These are phyloP conservation scores for Papilio helenus DNA, from an alignment of 1,140 invertebrate species.

Conservation along the genomic window DNA sequence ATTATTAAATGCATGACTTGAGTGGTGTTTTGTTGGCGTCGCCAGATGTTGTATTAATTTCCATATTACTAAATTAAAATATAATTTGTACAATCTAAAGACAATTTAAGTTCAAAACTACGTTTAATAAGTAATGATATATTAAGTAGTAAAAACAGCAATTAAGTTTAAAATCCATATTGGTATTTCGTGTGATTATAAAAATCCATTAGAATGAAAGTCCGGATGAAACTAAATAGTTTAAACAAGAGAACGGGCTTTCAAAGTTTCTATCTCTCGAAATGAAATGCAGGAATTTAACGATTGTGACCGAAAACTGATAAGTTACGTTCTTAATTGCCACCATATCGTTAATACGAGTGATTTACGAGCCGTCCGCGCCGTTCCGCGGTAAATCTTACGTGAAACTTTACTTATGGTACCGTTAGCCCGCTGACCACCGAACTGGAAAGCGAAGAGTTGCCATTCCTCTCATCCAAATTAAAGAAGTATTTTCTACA, in stretches of 20 bases:
- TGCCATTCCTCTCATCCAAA: conserved; percentile 5
- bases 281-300: conserved; percentile 31
- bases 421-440: conserved; percentile 29
- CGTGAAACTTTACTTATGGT: conserved; percentile 34
- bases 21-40: background rate
- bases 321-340: conserved; percentile 39
- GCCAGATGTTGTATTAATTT: background rate
- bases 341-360: conserved; percentile 38
- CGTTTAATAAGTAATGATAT: too few relatives aligned
- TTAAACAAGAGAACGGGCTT: background rate
- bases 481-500: background rate
- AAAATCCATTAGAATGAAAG: conserved; percentile 1
- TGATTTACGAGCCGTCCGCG: conserved; percentile 33
- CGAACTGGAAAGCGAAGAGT: background rate
- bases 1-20: background rate
- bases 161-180: background rate
- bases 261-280: conserved; percentile 9
- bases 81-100: background rate
- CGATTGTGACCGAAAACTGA: conserved; percentile 36
- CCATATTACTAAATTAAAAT: background rate
- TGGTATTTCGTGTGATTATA: background rate
- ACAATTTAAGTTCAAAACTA: background rate
- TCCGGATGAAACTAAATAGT: background rate
- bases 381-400: conserved; percentile 28
- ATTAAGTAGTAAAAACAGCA: too few relatives aligned